Evolutionary conservation across 2,888 invertebrate genomes (phyloP), one percentile per base, ranked within the genome.

Genomic region (Theretra japonica): DNA sequence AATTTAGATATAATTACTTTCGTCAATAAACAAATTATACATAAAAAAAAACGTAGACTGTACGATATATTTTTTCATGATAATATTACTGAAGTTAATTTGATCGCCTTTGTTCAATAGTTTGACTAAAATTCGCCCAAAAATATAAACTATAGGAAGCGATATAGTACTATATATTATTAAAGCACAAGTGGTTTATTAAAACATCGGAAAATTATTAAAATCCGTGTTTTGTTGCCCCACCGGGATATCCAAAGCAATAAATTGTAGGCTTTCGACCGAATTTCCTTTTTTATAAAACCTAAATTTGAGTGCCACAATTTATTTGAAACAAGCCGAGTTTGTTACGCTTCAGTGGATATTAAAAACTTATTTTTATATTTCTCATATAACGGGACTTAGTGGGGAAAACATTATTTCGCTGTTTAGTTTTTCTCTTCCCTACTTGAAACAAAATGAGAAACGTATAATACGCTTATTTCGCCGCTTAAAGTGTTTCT

Each of bases 301-400:
- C 65, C 65, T 65, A 65, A 48, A 65, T 65, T 65, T 65, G 48
- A 65, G 23, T 48, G 65, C 48, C 48, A 48, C 65, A 48, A 23
- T 65, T 65, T 65, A 65, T 65, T 65, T 65, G 15, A 15, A 65
- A 48, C 65, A 41, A 48, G 41, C 65, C 41, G 65, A 65, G 65
- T 53, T 41, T 41, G 62, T 62, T 41, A 41, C 65, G 65, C 48
- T 65, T 65, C 41, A 48, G 41, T 65, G 65, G 65, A 23, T 65
- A 65, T 65, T 23, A 65, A 62, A 65, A 65, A 65, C 48, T 65
- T 65, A n/a, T 65, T 65, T 65, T 23, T 25, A 48, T 48, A 48
- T 65, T 48, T 65, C 48, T 65, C 65, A 33, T 62, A 62, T 28
- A 65, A 48, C 48, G 23, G 48, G 21, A 41, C 65, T 65, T 48